Evolutionary conservation across 2,113 vertebrate genomes (phyloP).

Genomic region (Speoplatyrhinus poulsoni): DNA sequence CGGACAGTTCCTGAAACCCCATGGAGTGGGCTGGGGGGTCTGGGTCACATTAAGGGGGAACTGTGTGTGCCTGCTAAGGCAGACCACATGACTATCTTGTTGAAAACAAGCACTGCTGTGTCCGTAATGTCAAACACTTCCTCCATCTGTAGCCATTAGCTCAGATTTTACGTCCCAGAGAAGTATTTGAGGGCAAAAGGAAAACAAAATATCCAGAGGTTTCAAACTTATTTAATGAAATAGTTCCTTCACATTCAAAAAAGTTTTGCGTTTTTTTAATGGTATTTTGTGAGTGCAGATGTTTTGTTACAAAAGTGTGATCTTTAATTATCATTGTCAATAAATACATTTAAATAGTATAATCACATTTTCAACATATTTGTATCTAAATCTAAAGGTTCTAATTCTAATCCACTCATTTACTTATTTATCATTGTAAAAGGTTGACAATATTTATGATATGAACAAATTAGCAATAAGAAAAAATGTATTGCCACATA

Average conservation of each 20-base stretch:
- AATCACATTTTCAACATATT: too few relatives aligned
- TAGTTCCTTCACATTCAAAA: constrained; percentile 50
- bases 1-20: constrained; percentile 69
- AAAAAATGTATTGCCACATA: neutral
- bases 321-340: too few relatives aligned
- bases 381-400: too few relatives aligned
- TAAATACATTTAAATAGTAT: too few relatives aligned
- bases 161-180: constrained; percentile 47
- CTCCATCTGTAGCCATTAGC: constrained; percentile 70
- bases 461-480: neutral
- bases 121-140: constrained; percentile 74
- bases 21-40: constrained; percentile 56
- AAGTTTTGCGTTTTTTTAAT: constrained; percentile 13
- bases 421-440: neutral
- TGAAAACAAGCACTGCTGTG: constrained; percentile 73
- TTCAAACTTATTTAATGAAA: constrained; percentile 55
- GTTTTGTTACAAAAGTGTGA: too few relatives aligned
- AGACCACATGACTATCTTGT: constrained; percentile 64
- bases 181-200: constrained; percentile 56
- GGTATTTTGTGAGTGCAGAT: neutral
- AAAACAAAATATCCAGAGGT: constrained; percentile 64
- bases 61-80: constrained; percentile 52
- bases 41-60: constrained; percentile 63
- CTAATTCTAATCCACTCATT: neutral
- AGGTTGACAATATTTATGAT: neutral